Base-by-base conservation (phyloP, 1,140 invertebrate genomes). In the Lutraria rhynchaena region DNA sequence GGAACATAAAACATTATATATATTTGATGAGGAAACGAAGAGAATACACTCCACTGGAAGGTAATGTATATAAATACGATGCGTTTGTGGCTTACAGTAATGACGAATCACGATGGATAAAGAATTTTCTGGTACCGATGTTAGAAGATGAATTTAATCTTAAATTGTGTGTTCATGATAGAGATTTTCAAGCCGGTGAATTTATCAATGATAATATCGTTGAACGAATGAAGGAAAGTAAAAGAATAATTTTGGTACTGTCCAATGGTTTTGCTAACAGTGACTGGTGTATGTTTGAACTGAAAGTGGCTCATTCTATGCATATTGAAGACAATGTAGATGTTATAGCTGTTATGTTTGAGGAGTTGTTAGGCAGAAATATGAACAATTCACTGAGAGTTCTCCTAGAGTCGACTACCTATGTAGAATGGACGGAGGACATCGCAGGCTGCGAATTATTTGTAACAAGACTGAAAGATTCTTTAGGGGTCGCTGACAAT, bases 141-240 rank as follows among this genome's bases (percentile, higher is more conserved):
- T 19, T 60, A 31, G 57, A 60, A n/a, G 57, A 17, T 3, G 29
- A 60, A 33, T 31, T n/a, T 19, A 3, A n/a, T 4, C 4, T 60
- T 11, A 60, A 60, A 4, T 31, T 60, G 7, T 60, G 58, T 27
- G 33, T 61, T 35, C 58, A 61, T 35, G 58, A 61, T n/a, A 33
- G 58, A 35, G 58, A 61, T n/a, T 61, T 61, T n/a, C 29, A 4
- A n/a, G 31, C 19, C 3, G 58, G 58, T 4, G 58, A 5, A 17
- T 44, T 67, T 24, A 46, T 67, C 9, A 49, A 67, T 67, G 44
- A 67, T n/a, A 67, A 22, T 44, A 67, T 60, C 35, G 57, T 60
- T 15, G 1, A 13, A 17, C 33, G 31, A 15, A 60, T 60, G 3
- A 5, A 33, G n/a, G 11, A 35, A 33, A 60, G 57, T 35, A 31